These are phyloP conservation scores for Campoletis sonorensis DNA, from an alignment of 1,140 invertebrate species.

Conservation along the genomic window DNA sequence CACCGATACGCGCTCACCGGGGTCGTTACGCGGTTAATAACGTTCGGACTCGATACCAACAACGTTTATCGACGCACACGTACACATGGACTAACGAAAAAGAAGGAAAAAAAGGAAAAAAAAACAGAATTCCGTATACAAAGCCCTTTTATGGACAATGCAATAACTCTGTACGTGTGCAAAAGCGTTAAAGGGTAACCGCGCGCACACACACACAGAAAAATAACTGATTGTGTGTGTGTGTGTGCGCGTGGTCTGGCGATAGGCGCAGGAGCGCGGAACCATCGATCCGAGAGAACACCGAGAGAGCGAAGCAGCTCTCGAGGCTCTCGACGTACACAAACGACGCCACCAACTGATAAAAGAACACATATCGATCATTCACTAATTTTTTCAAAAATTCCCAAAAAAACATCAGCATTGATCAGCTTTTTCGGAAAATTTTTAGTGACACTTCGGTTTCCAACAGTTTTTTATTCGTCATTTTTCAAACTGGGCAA, in stretches of 20 bases:
- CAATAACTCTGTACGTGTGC: not conserved
- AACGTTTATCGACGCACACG: conserved; percentile 10
- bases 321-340: not conserved
- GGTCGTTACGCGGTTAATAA: conserved; percentile 50
- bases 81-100: not conserved
- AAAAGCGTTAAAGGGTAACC: conserved; percentile 5
- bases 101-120: not conserved
- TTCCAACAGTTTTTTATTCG: too few relatives aligned
- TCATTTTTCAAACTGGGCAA: too few relatives aligned
- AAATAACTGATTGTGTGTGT: conserved; percentile 18
- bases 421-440: not conserved
- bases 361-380: not conserved
- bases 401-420: not conserved
- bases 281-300: conserved; percentile 41
- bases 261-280: conserved; percentile 55
- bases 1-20: conserved; percentile 40
- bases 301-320: not conserved
- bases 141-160: not conserved
- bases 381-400: not conserved
- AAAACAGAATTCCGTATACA: not conserved
- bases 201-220: not conserved
- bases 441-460: too few relatives aligned
- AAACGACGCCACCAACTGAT: not conserved
- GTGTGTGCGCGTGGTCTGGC: conserved; percentile 39
- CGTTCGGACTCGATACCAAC: conserved; percentile 23